Evolutionary conservation across 2,113 vertebrate species (phyloP), one percentile per base, ranked within the genome.

Genomic region (Phrynosoma blainvillii): DNA sequence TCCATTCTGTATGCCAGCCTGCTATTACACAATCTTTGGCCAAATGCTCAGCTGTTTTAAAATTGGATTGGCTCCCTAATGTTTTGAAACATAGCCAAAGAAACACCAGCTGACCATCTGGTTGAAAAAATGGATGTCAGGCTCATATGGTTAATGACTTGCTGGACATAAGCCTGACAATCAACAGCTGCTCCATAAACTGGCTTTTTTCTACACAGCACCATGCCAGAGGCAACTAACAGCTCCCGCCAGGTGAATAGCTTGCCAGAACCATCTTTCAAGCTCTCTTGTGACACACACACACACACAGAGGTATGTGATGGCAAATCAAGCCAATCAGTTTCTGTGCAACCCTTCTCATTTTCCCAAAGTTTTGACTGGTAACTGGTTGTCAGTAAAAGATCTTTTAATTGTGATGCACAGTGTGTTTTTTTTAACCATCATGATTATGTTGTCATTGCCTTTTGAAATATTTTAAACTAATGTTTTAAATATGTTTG

Each of bases 71-170:
- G n/a, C 40, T 27, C 90, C 80, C 14, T 77, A 80, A 89, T 89
- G 40, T 0, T n/a, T 6, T 0, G 2, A 27, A 89, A 14, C 20
- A 54, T 62, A 21, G 52, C 6, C 73, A 75, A 23, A 68, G 66
- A 90, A 79, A 79, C 25, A 84, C 27, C 59, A 87, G 32, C 83
- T 85, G 30, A 84, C 73, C 66, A 70, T 81, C 81, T 30, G 32
- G 74, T 73, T 12, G 16, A 30, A 21, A 47, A 23, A 79, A 65
- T 18, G 52, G 59, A 30, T 16, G 36, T 27, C 25, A 84, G 11
- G 25, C 20, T 52, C 42, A 30, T 54, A 13, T 14, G 36, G 88
- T 88, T 59, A 73, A 40, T 56, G 18, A 11, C 75, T 25, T 62
- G 16, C 84, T 68, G 40, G 70, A 5, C 2, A 62, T n/a, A 62